Conservation (phyloP, 2,888 invertebrate species). For the Formica aserva region DNA sequence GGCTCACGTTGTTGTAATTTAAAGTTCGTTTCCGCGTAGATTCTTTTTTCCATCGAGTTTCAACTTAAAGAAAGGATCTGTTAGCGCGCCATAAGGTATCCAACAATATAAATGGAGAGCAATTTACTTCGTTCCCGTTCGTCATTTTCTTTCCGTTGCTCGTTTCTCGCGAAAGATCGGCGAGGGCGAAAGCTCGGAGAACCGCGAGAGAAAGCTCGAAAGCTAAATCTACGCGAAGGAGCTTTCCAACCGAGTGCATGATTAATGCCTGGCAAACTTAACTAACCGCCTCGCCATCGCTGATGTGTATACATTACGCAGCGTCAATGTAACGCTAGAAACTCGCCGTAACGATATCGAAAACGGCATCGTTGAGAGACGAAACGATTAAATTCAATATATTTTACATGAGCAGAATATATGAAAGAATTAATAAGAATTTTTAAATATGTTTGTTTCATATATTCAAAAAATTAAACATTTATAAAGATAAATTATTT, state of each 20-base stretch:
- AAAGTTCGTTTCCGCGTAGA: constrained; percentile 26
- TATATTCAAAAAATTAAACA: not conserved
- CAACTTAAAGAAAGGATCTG: not conserved
- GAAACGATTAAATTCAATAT: not conserved
- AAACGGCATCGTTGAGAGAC: not conserved
- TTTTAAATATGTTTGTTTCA: not conserved
- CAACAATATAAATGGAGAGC: not conserved
- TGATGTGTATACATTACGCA: constrained; percentile 59
- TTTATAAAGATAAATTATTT: not conserved
- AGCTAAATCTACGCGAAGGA: constrained; percentile 8
- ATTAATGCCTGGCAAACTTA: constrained; percentile 74
- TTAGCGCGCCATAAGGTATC: not conserved
- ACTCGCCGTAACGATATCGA: not conserved
- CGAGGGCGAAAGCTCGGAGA: constrained; percentile 19
- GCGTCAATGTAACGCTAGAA: constrained; percentile 18
- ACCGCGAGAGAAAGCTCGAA: constrained; percentile 12
- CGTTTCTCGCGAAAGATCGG: not conserved
- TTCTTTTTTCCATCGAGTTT: not conserved
- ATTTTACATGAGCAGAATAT: not conserved
- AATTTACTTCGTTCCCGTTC: not conserved
- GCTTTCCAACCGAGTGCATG: constrained; percentile 66
- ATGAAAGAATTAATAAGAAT: not conserved
- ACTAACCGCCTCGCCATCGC: constrained; percentile 59
- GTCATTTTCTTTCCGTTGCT: not conserved
- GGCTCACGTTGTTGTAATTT: constrained; percentile 37